phyloP scores from a whole-genome alignment of 1,140 invertebrate species.

The Meloidogyne hapla region DNA sequence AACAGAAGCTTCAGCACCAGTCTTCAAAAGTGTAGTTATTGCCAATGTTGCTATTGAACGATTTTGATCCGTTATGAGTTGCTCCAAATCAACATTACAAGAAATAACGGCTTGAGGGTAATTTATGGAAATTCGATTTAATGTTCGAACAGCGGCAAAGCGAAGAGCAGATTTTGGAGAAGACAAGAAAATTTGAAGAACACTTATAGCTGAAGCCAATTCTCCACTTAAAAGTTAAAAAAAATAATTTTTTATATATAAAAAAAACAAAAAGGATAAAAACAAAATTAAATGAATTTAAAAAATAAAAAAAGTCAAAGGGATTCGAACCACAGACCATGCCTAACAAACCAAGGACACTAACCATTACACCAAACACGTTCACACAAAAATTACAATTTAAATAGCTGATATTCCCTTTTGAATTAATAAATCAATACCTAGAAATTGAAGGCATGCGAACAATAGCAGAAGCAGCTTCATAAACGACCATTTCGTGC shows the following conservation, averaged over 20 bases:
- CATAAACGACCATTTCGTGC: slow-evolving; percentile 95
- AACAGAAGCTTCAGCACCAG: slow-evolving; percentile 90
- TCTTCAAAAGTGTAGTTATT: slow-evolving; percentile 94
- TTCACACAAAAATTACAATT: too few relatives aligned
- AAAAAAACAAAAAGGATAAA: not conserved
- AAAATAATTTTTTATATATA: not conserved
- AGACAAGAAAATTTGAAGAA: slow-evolving; percentile 89
- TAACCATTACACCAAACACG: not conserved
- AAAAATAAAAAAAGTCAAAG: not conserved
- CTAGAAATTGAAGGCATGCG: slow-evolving; percentile 77
- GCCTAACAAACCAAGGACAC: not conserved
- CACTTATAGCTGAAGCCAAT: slow-evolving; percentile 86
- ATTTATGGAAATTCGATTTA: slow-evolving; percentile 85
- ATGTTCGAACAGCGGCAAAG: slow-evolving; percentile 91
- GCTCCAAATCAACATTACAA: slow-evolving; percentile 96
- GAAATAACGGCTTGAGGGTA: slow-evolving; percentile 90
- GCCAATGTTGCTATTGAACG: slow-evolving; percentile 94
- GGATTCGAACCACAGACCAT: not conserved
- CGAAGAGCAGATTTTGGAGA: slow-evolving; percentile 86
- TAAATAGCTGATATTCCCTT: too few relatives aligned
- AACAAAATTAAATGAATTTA: slow-evolving; percentile 6
- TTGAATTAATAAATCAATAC: slow-evolving; percentile 52
- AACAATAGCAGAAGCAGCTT: slow-evolving; percentile 85
- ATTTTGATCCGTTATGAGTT: slow-evolving; percentile 90
- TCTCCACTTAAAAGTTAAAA: slow-evolving; percentile 71